Percentiles rank a stretch among this genome's conserved stretches.
phyloP scores from a whole-genome alignment of 1,140 invertebrate species.

The Drosophila parabipectinata region DNA sequence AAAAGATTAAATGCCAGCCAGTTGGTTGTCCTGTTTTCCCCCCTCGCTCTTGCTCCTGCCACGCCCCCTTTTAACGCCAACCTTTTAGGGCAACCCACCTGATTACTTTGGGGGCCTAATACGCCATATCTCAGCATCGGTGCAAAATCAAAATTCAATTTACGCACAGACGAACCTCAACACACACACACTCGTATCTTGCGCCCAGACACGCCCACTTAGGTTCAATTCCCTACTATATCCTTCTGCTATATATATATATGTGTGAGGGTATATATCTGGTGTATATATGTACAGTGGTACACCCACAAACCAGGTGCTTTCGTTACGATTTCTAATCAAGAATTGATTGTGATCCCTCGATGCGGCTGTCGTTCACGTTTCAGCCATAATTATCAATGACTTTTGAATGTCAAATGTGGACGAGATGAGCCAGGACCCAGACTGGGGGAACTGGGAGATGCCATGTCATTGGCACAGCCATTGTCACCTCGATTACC shows the following conservation, averaged over 20 bases:
- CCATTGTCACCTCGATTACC: constrained; percentile 58
- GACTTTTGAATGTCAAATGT: constrained; percentile 83
- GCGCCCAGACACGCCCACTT: constrained; percentile 44
- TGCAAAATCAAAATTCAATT: constrained; percentile 83
- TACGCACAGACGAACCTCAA: constrained; percentile 66
- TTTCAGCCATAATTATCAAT: constrained; percentile 82
- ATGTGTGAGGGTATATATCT: no score
- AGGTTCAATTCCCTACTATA: constrained; percentile 21
- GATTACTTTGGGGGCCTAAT: constrained; percentile 79
- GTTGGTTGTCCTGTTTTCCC: constrained; percentile 1
- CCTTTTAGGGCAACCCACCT: constrained; percentile 43
- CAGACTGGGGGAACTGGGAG: not conserved
- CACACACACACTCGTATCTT: constrained; percentile 18
- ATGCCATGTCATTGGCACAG: constrained; percentile 55
- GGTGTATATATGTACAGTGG: not conserved
- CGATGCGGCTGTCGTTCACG: constrained; percentile 81
- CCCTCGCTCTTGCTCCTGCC: not conserved
- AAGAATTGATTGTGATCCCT: constrained; percentile 83
- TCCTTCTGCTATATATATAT: constrained; percentile 2
- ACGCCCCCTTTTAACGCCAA: constrained; percentile 3
- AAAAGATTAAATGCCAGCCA: constrained; percentile 77
- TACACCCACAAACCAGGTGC: constrained; percentile 36
- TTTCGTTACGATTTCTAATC: constrained; percentile 77
- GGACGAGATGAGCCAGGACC: constrained; percentile 40
- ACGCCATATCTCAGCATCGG: constrained; percentile 81